These are phyloP conservation scores for Gymnothorax reevesii DNA, from an alignment of 2,797 vertebrate species.

Conservation along the genomic window DNA sequence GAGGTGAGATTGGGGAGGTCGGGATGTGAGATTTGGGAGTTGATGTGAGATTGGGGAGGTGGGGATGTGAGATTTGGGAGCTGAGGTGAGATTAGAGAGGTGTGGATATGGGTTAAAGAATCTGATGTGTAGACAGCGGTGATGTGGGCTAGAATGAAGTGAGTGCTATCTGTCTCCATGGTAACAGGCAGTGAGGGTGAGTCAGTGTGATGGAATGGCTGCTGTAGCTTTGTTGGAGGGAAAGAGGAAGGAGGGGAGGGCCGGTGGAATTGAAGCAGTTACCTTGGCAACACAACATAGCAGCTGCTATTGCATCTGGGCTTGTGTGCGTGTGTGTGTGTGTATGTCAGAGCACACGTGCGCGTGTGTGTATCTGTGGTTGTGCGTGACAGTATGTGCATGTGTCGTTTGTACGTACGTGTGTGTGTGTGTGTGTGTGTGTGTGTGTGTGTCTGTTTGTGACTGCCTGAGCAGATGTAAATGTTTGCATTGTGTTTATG, in stretches of 20 bases:
- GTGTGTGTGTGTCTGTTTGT: neutral
- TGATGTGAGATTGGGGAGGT: neutral
- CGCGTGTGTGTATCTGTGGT: neutral
- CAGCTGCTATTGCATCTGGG: slow-evolving; percentile 52
- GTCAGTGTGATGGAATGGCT: slow-evolving; percentile 59
- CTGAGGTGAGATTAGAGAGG: neutral
- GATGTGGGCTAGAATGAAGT: slow-evolving; percentile 50
- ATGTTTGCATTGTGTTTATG: too few species aligned
- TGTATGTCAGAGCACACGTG: slow-evolving; percentile 28
- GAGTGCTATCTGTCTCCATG: slow-evolving; percentile 63
- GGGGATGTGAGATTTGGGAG: neutral
- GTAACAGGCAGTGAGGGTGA: slow-evolving; percentile 70
- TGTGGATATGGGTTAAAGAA: neutral
- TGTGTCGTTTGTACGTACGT: neutral
- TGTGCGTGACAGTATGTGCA: slow-evolving; percentile 1
- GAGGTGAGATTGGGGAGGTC: slow-evolving; percentile 31
- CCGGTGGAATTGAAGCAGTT: slow-evolving; percentile 69
- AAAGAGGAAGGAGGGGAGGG: slow-evolving; percentile 46
- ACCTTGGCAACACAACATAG: slow-evolving; percentile 66
- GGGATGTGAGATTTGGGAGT: neutral
- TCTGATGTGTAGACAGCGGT: neutral
- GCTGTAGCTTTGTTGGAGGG: slow-evolving; percentile 40
- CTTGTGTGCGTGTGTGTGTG: slow-evolving; percentile 10
- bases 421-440: slow-evolving; percentile 15
- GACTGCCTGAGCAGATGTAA: too few species aligned